Conservation (phyloP, 2,797 vertebrate species). For the Acipenser transmontanus region DNA sequence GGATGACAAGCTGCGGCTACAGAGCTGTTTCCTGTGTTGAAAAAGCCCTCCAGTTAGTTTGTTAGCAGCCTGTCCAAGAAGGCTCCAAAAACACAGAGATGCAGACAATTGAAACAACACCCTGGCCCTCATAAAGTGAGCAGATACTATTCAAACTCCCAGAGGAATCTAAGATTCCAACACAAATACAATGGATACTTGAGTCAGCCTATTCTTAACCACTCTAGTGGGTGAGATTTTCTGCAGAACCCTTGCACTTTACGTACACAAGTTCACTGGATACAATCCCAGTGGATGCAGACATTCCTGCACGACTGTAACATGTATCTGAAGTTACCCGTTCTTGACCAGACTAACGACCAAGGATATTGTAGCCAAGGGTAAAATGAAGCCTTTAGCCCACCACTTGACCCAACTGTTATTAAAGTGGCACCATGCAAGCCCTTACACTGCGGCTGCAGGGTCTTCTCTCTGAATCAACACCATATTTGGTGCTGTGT, state of each 20-base stretch:
- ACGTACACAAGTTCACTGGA: not conserved
- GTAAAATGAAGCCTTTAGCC: too few relatives aligned
- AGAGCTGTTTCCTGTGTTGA: conserved; percentile 28
- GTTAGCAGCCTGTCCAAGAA: conserved; percentile 27
- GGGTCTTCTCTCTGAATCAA: too few relatives aligned
- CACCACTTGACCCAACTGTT: too few relatives aligned
- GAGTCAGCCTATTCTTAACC: conserved; percentile 7
- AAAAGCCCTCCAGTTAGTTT: conserved; percentile 24
- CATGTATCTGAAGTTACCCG: not conserved
- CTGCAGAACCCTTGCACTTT: conserved; percentile 5
- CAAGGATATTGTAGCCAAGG: too few relatives aligned
- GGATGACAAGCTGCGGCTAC: conserved; percentile 18
- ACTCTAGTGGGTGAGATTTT: conserved; percentile 11
- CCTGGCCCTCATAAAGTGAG: conserved; percentile 12
- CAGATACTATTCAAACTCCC: conserved; percentile 9
- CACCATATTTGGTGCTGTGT: too few relatives aligned
- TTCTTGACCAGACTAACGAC: too few relatives aligned
- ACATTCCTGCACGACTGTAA: not conserved
- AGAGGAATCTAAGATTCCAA: conserved; percentile 13
- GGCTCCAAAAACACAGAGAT: conserved; percentile 26
- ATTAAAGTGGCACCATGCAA: too few relatives aligned
- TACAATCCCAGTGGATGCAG: not conserved
- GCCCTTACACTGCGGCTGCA: too few relatives aligned
- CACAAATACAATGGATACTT: not conserved
- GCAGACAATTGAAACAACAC: conserved; percentile 17